Conservation (phyloP, 1,140 invertebrate genomes). For the Carposina sasakii region DNA sequence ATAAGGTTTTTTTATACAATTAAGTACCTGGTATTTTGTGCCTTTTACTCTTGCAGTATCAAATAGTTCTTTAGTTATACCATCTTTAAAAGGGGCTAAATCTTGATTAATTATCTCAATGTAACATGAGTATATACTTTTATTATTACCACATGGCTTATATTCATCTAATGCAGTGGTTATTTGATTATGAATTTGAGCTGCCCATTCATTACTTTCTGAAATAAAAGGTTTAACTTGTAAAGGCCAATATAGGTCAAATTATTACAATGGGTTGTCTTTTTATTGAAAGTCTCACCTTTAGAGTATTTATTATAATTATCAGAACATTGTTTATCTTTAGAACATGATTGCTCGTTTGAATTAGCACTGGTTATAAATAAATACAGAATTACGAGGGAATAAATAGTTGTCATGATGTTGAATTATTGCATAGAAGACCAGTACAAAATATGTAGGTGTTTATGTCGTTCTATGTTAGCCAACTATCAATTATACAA, state of each 20-base stretch:
- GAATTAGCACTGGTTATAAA: no score
- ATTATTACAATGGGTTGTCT: not conserved
- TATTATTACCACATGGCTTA: constrained; percentile 58
- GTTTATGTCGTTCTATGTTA: no score
- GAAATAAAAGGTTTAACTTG: constrained; percentile 25
- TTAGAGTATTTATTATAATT: constrained; percentile 29
- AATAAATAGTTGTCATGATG: no score
- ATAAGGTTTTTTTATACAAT: not conserved
- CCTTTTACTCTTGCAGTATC: constrained; percentile 76
- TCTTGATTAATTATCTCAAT: constrained; percentile 78
- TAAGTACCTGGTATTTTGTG: constrained; percentile 83
- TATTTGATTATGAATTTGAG: constrained; percentile 54
- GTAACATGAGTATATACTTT: constrained; percentile 80
- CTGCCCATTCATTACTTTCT: constrained; percentile 58
- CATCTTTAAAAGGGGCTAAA: constrained; percentile 77
- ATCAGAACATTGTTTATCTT: constrained; percentile 15
- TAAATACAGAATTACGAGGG: no score
- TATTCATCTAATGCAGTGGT: constrained; percentile 53
- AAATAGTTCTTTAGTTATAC: constrained; percentile 80
- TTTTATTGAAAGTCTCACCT: constrained; percentile 14
- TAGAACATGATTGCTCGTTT: no score
- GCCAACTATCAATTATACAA: no score
- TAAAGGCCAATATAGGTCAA: not conserved
- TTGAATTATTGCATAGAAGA: no score
- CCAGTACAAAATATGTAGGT: no score